Base-by-base conservation (phyloP, 37 sponge, comb jelly and placozoan species). In the Axinella damicornis region DNA sequence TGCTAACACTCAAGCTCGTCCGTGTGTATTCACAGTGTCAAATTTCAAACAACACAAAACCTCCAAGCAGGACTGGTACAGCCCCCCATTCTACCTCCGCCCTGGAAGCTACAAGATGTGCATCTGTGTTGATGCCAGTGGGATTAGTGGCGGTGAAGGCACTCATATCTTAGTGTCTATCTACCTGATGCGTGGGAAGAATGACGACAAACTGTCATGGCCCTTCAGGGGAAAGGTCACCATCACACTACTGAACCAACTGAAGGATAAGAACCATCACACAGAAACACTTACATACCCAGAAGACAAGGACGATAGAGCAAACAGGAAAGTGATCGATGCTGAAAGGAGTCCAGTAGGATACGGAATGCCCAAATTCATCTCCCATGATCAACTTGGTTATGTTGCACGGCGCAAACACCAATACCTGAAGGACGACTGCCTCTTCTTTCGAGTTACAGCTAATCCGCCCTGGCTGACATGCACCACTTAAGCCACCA, bases 1-100 rank as follows among this genome's bases (percentile, higher is more conserved):
- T n/a, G 28, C 1, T 2, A 46, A 46, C 9, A 9, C 9, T 46
- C 6, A 4, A 46, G 9, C 46, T 46, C 9, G 46, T 46, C 46
- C 34, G 17, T 64, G 63, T 35, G 27, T 37, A 25, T 78, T 65
- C 32, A 63, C 38, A 32, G 16, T 78, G 65, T 0, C 65, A 9
- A 21, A 60, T 12, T 78, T 64, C 53, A 12, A 9, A 4, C 46
- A 46, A 46, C 46, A 46, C 46, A 65, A 80, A 35, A 80, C 31
- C 16, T 22, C 55, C 18, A 0, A 35, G 12, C 34, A 37, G 4
- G 39, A 38, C 0, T 76, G 52, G 32, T 84, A 62, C 76, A 84
- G 84, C 33, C 66, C 66, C 15, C 33, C 67, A 53, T 84, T 84
- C 67, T 75, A 84, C 28, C 74, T 68, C 24, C 25, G 38, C 65